Base-by-base conservation (phyloP, 2,113 vertebrate species). In the Mastomys coucha region DNA sequence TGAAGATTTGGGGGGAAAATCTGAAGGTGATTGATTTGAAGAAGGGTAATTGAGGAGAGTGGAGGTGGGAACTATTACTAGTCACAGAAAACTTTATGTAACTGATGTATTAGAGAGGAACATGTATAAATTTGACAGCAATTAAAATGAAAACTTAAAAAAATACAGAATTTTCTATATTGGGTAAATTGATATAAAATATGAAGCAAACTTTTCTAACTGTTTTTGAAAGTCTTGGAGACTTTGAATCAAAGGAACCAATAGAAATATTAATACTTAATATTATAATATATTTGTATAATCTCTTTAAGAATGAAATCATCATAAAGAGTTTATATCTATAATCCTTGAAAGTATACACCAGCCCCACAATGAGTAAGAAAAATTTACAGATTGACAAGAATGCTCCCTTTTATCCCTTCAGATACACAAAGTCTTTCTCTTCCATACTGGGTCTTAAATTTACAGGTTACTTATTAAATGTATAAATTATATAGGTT, bases 1-100 rank as follows among this genome's bases (percentile, higher is more conserved):
- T 17, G 24, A 91, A 93, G 49, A 89, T 91, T 88, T 63, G 19
- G 49, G 65, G 17, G 19, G 22, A 63, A 87, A 16, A 14, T 26
- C 45, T 84, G 19, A 89, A 89, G 11, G 36, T 89, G 76, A 92
- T 94, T 96, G 91, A 76, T 58, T 63, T 92, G 63, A 77, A 56
- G 16, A 91, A n/a, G 14, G 53, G 58, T 85, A 96, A 89, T 12
- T 67, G 89, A 91, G 31, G 22, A 77, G 17, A 70, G 16, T 65
- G n/a, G 56, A 91, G 89, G 88, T 51, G 24, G 87, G 11, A 93
- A 76, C 76, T 80, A 70, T 81, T 93, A 87, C 88, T 94, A 94
- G 93, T 91, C 28, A 93, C 17, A 85, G 26, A 60, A 91, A 91
- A 86, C 26, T 88, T 97, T 93, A 93, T 49, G 28, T 94, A 95